phyloP scores from a whole-genome alignment of 2,113 vertebrate genomes.

The Cyphomyrus discorhynchus region DNA sequence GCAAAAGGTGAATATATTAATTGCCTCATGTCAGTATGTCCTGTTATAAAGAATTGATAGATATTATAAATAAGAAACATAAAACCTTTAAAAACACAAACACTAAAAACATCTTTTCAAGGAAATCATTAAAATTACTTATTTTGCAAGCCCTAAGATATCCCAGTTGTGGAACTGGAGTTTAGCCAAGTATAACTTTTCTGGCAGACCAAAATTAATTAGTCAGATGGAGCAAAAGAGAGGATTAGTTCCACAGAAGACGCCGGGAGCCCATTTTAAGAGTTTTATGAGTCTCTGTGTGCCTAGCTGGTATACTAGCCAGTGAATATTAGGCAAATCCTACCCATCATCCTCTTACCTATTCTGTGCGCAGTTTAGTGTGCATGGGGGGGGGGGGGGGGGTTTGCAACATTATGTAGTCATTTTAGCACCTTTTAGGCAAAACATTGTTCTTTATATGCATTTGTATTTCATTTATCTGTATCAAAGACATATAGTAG shows the following conservation, averaged over 20 bases:
- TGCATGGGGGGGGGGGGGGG: neutral
- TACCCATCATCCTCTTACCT: neutral
- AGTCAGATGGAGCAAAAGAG: neutral
- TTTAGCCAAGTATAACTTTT: neutral
- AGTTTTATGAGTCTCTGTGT: neutral
- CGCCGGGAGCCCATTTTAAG: neutral
- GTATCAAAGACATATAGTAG: neutral
- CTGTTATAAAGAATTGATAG: neutral
- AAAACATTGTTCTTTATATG: neutral
- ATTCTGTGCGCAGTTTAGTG: neutral
- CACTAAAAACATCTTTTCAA: neutral
- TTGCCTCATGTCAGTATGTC: neutral
- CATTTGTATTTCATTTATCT: neutral
- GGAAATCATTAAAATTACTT: neutral
- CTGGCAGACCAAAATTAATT: conserved; percentile 16
- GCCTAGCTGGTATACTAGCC: neutral
- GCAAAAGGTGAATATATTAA: neutral
- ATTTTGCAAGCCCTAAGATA: neutral
- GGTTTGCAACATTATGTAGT: neutral
- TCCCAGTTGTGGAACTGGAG: neutral
- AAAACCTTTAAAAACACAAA: neutral
- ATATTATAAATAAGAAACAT: neutral
- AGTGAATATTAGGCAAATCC: neutral
- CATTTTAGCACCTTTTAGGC: neutral
- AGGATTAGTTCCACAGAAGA: conserved; percentile 8